Percentiles rank a stretch among this genome's conserved stretches.
phyloP scores from a whole-genome alignment of 1,140 invertebrate genomes.

The Drosophila novamexicana region DNA sequence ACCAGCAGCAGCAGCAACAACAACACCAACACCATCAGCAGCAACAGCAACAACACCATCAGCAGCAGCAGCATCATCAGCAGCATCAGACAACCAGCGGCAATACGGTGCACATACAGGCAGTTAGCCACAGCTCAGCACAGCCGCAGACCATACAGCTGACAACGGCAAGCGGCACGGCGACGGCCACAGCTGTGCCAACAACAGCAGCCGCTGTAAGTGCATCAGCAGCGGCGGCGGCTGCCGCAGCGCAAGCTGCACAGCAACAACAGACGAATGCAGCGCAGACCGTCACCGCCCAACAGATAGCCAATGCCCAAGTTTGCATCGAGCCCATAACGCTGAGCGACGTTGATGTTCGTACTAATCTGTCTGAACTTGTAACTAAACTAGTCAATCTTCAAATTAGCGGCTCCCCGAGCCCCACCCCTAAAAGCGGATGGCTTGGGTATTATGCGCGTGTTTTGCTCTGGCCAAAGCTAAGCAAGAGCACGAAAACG shows the following conservation, averaged over 20 bases:
- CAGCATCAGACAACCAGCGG: constrained; percentile 35
- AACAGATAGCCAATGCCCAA: constrained; percentile 87
- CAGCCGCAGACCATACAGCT: constrained; percentile 71
- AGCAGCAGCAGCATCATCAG: constrained; percentile 45
- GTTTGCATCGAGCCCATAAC: constrained; percentile 90
- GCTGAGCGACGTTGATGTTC: constrained; percentile 89
- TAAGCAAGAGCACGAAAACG: background rate
- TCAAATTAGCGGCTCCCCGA: background rate
- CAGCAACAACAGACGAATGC: constrained; percentile 46
- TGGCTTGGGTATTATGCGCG: constrained; percentile 9
- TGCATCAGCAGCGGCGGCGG: constrained; percentile 74
- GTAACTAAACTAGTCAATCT: constrained; percentile 28
- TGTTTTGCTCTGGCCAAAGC: background rate
- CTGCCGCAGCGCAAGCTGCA: constrained; percentile 75
- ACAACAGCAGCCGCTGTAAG: constrained; percentile 79
- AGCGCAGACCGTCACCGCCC: constrained; percentile 81
- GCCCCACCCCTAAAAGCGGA: background rate
- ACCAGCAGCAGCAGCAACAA: constrained; percentile 84
- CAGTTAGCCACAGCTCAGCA: constrained; percentile 37
- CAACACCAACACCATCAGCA: constrained; percentile 54
- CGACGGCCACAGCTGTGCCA: constrained; percentile 79
- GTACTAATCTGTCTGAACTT: constrained; percentile 82
- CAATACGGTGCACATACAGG: constrained; percentile 66
- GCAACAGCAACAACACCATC: constrained; percentile 63
- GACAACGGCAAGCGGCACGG: constrained; percentile 69